These are phyloP conservation scores for Drosophila meridiana DNA, from an alignment of 2,888 invertebrate genomes.

Conservation along the genomic window DNA sequence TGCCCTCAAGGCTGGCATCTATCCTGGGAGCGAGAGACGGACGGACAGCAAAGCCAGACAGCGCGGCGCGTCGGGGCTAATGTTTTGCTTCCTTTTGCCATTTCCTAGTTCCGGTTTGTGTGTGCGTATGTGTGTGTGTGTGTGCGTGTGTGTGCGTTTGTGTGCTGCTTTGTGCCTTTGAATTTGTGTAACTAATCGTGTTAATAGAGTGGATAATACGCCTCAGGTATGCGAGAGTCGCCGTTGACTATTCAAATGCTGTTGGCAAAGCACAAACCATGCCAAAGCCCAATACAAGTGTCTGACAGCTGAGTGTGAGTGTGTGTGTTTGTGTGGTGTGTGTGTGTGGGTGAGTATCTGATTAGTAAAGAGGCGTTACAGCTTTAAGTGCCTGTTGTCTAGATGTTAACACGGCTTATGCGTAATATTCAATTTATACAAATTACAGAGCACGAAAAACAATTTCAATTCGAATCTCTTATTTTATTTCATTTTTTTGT, in stretches of 20 bases:
- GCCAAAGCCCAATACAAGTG: constrained; percentile 55
- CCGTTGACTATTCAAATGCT: constrained; percentile 56
- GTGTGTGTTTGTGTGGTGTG: constrained; percentile 16
- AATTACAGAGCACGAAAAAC: constrained; percentile 53
- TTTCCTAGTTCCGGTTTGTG: constrained; percentile 65
- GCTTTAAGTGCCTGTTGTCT: constrained; percentile 50
- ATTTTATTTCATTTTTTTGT: background rate
- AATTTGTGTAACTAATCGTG: constrained; percentile 81
- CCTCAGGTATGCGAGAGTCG: constrained; percentile 73
- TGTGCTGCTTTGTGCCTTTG: constrained; percentile 66
- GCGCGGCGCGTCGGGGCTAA: constrained; percentile 49
- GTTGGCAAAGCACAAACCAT: constrained; percentile 49
- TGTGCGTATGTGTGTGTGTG: constrained; percentile 10
- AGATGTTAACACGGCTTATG: constrained; percentile 64
- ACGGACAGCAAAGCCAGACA: constrained; percentile 25
- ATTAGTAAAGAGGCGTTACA: constrained; percentile 38
- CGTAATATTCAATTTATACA: constrained; percentile 70
- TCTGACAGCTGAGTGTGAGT: constrained; percentile 34
- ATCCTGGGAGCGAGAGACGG: constrained; percentile 41
- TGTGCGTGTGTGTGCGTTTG: constrained; percentile 9
- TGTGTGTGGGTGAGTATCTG: constrained; percentile 44
- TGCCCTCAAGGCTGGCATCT: constrained; percentile 65
- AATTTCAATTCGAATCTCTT: constrained; percentile 19
- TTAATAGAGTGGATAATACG: constrained; percentile 81
- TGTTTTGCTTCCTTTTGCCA: constrained; percentile 77